phyloP scores from a whole-genome alignment of 1,140 invertebrate genomes.

The Zaprionus camerounensis region DNA sequence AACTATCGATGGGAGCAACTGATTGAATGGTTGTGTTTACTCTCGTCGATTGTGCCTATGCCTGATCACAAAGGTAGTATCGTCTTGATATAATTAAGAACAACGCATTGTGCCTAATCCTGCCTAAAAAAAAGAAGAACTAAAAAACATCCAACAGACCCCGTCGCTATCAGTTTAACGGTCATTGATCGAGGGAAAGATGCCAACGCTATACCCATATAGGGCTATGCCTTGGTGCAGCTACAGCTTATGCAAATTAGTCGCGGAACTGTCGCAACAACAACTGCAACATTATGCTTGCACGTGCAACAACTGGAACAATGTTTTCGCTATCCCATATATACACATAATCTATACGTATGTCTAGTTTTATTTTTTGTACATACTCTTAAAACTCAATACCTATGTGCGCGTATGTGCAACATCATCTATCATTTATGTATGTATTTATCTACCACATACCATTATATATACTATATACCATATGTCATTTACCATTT shows the following conservation, averaged over 20 bases:
- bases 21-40: constrained; percentile 2
- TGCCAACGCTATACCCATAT: constrained; percentile 32
- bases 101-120: constrained; percentile 26
- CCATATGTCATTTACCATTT: neutral
- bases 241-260: constrained; percentile 44
- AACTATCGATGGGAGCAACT: constrained; percentile 13
- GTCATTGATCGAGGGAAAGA: constrained; percentile 45
- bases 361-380: constrained; percentile 22
- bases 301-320: constrained; percentile 31
- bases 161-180: constrained; percentile 22
- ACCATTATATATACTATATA: neutral
- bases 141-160: neutral
- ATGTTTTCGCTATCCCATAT: constrained; percentile 30
- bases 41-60: constrained; percentile 3
- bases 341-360: constrained; percentile 13
- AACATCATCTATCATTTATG: constrained; percentile 34
- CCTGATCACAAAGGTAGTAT: neutral
- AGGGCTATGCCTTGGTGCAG: constrained; percentile 36
- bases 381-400: constrained; percentile 43
- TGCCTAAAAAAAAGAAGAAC: neutral
- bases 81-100: constrained; percentile 8
- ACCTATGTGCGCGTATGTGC: constrained; percentile 27
- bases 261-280: constrained; percentile 38
- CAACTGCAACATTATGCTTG: constrained; percentile 20
- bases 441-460: neutral